Evolutionary conservation across 2,888 invertebrate genomes (phyloP), one percentile per base, ranked within the genome.

Genomic region (Eremobia ochroleuca): DNA sequence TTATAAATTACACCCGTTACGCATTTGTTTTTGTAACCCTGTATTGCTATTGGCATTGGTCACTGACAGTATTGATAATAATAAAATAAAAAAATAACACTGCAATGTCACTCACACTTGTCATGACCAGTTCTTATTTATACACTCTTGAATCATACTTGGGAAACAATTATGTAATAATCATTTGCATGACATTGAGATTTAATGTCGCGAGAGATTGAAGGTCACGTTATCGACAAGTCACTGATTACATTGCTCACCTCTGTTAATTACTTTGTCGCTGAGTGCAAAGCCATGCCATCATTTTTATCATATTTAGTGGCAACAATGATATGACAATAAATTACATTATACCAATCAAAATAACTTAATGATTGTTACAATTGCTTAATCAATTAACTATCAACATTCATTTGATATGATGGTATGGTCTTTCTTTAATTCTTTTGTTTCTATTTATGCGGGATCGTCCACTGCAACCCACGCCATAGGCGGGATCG

Each of bases 151-250:
- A 58, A 52, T 68, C 37, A 68, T 68, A 68, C 62, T 81, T 43
- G n/a, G n/a, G 64, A 43, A 49, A 59, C 58, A 66, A 28, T 82
- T 68, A 77, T 65, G 46, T 82, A 78, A 82, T 49, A 55, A n/a
- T n/a, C n/a, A 65, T 64, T 64, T 69, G 43, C 62, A 73, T 85
- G 87, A 85, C 79, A 77, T 86, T 86, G 76, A 61, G 18, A 64
- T 67, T 83, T 72, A 86, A 83, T 87, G 80, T 87, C 80, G 72
- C 70, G 40, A 74, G n/a, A n/a, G n/a, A n/a, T n/a, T n/a, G n/a
- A n/a, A n/a, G 68, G 69, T 75, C 69, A 66, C 73, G 71, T 61
- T 87, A 85, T 82, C 84, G 43, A n/a, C 37, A 40, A 66, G 82
- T 78, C 68, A 69, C 72, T 55, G 73, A 85, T 79, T 73, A 82